A percentile compares a stretch with the other conserved stretches of the same genome.
Evolutionary conservation across 2,113 vertebrate species (phyloP).

Genomic region (Capricornis sumatraensis): DNA sequence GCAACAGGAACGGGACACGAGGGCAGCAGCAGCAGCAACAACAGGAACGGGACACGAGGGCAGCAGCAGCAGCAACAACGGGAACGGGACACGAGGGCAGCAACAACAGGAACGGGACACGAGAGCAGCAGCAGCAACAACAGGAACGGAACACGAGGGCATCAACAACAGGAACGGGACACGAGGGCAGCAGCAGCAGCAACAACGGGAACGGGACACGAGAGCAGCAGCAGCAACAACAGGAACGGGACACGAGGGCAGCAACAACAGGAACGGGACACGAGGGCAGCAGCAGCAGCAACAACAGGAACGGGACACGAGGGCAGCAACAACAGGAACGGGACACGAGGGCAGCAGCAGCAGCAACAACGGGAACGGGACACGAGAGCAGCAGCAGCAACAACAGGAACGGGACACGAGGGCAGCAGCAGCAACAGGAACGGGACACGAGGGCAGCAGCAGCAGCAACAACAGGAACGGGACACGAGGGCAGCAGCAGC

Average conservation of each 20-base stretch:
- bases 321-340: fast-evolving
- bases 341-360: too few species aligned
- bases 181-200: fast-evolving
- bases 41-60: too few species aligned
- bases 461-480: fast-evolving
- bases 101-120: too few species aligned
- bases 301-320: fast-evolving
- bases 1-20: fast-evolving
- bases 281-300: too few species aligned
- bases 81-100: fast-evolving
- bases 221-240: fast-evolving
- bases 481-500: too few species aligned
- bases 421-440: too few species aligned
- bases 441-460: too few species aligned
- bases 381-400: fast-evolving
- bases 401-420: fast-evolving
- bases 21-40: too few species aligned
- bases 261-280: fast-evolving
- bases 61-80: fast-evolving
- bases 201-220: too few species aligned
- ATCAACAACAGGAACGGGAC: fast-evolving
- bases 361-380: too few species aligned
- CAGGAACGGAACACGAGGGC: fast-evolving
- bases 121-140: fast-evolving
- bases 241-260: fast-evolving